Evolutionary conservation across 1,140 invertebrate genomes (phyloP).

Genomic region (Zophobas morio): DNA sequence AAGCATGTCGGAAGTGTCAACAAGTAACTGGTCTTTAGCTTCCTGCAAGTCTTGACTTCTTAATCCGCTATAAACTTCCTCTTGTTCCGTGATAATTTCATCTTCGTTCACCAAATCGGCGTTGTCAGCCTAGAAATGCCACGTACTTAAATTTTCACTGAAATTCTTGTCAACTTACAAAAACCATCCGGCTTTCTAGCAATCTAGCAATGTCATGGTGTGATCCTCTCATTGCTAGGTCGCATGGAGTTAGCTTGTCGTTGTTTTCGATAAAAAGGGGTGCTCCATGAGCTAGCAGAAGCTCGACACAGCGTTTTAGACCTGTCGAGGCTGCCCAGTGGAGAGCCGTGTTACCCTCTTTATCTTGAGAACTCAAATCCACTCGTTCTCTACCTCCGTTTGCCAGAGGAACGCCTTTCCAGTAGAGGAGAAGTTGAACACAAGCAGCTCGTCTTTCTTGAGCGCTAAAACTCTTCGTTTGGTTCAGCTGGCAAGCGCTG

Average conservation of each 20-base stretch:
- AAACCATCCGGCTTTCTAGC: conserved; percentile 81
- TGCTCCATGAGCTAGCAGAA: conserved; percentile 74
- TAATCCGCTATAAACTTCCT: conserved; percentile 77
- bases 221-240: conserved; percentile 74
- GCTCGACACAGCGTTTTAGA: conserved; percentile 76
- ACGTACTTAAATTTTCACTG: conserved; percentile 30
- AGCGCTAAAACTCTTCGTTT: conserved; percentile 71
- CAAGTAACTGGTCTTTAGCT: conserved; percentile 81
- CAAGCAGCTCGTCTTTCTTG: conserved; percentile 75
- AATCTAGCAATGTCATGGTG: conserved; percentile 77
- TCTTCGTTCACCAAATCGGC: conserved; percentile 68
- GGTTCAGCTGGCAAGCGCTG: conserved; percentile 73
- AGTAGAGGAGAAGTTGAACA: conserved; percentile 76
- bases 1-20: conserved; percentile 84
- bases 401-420: conserved; percentile 72
- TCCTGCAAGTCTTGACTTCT: conserved; percentile 82
- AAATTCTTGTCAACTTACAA: conserved; percentile 70
- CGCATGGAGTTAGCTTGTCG: conserved; percentile 76
- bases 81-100: conserved; percentile 67
- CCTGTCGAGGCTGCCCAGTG: conserved; percentile 79
- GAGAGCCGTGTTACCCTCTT: conserved; percentile 78
- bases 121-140: conserved; percentile 65
- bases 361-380: conserved; percentile 74
- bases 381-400: conserved; percentile 74
- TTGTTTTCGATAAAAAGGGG: conserved; percentile 78